These are phyloP conservation scores for Arizona elegans DNA, from an alignment of 2,113 vertebrate species.

Conservation along the genomic window DNA sequence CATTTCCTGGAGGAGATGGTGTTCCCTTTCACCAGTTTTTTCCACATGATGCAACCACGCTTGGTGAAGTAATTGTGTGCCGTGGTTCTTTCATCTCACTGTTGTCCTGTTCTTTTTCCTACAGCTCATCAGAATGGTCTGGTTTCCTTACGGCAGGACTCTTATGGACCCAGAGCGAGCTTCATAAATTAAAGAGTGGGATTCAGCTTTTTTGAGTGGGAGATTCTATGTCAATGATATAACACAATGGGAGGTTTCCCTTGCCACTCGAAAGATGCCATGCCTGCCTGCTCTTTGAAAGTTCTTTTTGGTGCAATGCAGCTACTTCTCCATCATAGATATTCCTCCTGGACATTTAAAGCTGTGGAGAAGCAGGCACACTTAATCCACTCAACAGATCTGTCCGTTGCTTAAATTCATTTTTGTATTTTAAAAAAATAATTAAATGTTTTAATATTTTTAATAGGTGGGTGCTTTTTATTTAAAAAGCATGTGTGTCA, in stretches of 20 bases:
- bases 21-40: background rate
- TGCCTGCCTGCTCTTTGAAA: background rate
- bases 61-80: background rate
- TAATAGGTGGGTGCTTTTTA: background rate
- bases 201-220: slow-evolving; percentile 73
- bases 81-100: background rate
- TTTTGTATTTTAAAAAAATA: slow-evolving; percentile 34
- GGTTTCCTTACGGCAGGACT: slow-evolving; percentile 59
- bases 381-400: background rate
- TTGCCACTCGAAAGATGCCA: background rate
- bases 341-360: background rate
- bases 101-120: background rate
- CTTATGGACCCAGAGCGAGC: slow-evolving; percentile 74
- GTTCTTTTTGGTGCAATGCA: background rate
- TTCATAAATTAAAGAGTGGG: slow-evolving; percentile 73
- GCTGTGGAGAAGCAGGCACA: background rate
- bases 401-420: background rate
- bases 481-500: background rate
- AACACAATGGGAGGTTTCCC: background rate
- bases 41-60: background rate
- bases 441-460: background rate
- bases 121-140: slow-evolving; percentile 55
- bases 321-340: background rate
- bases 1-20: background rate
- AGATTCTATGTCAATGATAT: too few species aligned